A percentile compares a stretch with the other conserved stretches of the same genome.
Conservation (phyloP, 2,888 invertebrate genomes). For the Acleris literana region DNA sequence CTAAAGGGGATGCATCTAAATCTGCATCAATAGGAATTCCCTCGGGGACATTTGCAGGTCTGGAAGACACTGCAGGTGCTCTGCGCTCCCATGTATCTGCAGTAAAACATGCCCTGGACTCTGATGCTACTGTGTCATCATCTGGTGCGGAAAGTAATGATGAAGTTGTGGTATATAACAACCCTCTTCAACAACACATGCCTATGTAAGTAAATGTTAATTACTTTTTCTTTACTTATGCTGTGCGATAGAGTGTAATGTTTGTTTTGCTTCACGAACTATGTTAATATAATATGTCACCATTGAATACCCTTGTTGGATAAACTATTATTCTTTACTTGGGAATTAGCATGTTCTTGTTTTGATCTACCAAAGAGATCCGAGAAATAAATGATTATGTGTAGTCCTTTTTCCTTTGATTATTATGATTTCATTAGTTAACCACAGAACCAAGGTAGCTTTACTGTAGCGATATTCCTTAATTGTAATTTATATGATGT, state of each 20-base stretch:
- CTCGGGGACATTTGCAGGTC: conserved; percentile 87
- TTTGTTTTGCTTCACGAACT: background rate
- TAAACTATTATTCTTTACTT: background rate
- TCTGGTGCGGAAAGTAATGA: conserved; percentile 97
- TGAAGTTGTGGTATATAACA: conserved; percentile 91
- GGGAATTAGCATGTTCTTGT: too few relatives aligned
- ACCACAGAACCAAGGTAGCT: too few relatives aligned
- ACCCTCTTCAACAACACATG: conserved; percentile 89
- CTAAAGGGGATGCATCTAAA: conserved; percentile 90
- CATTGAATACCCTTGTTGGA: background rate
- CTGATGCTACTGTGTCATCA: conserved; percentile 96
- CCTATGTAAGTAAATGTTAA: conserved; percentile 88
- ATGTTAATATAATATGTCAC: background rate
- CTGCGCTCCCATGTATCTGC: conserved; percentile 88
- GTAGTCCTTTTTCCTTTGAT: too few relatives aligned
- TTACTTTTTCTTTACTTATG: conserved; percentile 26
- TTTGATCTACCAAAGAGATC: too few relatives aligned
- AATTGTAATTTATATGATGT: too few relatives aligned
- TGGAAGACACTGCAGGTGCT: conserved; percentile 89
- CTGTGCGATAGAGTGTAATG: conserved; percentile 8
- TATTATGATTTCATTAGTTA: too few relatives aligned
- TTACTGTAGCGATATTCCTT: too few relatives aligned
- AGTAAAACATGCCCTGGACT: conserved; percentile 91
- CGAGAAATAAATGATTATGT: too few relatives aligned
- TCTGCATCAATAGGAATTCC: conserved; percentile 82